These are phyloP conservation scores for Taxidea taxus DNA, from an alignment of 2,113 vertebrate species.

Conservation along the genomic window DNA sequence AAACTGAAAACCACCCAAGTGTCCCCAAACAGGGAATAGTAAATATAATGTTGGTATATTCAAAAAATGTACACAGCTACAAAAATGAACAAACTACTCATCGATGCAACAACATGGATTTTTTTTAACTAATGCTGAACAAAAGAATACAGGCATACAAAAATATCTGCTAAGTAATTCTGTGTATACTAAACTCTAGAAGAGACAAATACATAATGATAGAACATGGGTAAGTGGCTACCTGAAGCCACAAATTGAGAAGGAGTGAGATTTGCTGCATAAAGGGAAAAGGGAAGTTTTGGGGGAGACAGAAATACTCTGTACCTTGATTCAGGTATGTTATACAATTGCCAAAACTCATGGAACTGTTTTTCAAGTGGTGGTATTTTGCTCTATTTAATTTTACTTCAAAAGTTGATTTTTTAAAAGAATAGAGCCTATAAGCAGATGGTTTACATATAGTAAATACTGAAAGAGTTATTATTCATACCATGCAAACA, in stretches of 20 bases:
- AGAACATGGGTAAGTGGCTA: not conserved
- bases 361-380: not conserved
- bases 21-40: not conserved
- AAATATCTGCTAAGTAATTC: not conserved
- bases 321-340: not conserved
- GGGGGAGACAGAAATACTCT: not conserved
- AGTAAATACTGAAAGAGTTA: not conserved
- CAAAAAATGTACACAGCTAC: not conserved
- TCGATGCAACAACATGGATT: not conserved
- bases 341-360: not conserved
- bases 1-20: not conserved
- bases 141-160: not conserved
- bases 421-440: not conserved
- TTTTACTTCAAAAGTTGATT: not conserved
- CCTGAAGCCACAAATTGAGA: not conserved
- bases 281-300: not conserved
- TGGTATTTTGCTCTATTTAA: not conserved
- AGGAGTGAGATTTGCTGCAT: fast-evolving
- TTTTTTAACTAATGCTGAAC: not conserved
- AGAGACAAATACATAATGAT: not conserved
- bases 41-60: not conserved
- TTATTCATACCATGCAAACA: not conserved
- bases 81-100: not conserved
- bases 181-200: not conserved
- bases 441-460: not conserved